These are phyloP conservation scores for Meghimatium bilineatum DNA, from an alignment of 2,888 invertebrate genomes.

Conservation along the genomic window DNA sequence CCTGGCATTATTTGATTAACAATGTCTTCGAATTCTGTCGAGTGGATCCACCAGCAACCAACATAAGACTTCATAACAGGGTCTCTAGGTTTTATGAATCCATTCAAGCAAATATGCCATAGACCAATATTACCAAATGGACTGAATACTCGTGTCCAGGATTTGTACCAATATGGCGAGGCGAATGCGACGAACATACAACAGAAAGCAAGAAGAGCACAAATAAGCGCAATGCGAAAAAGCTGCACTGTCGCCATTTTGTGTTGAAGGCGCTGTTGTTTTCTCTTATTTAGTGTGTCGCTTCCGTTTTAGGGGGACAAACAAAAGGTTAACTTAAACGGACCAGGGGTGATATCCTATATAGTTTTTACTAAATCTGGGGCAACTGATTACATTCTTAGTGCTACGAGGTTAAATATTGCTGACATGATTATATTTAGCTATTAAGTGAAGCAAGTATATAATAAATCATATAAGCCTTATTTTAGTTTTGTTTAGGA, in stretches of 20 bases:
- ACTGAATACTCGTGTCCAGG: slow-evolving; percentile 72
- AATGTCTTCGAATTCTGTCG: slow-evolving; percentile 65
- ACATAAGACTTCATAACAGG: slow-evolving; percentile 69
- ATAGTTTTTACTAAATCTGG: too few relatives aligned
- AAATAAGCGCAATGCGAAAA: slow-evolving; percentile 57
- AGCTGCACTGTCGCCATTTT: slow-evolving; percentile 54
- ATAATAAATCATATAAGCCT: too few relatives aligned
- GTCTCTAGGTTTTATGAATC: slow-evolving; percentile 68
- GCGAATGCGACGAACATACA: slow-evolving; percentile 67
- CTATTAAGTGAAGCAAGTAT: too few relatives aligned
- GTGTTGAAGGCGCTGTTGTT: not conserved
- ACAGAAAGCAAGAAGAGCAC: slow-evolving; percentile 59
- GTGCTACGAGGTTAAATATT: too few relatives aligned
- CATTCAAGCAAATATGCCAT: slow-evolving; percentile 71
- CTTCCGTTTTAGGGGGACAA: not conserved
- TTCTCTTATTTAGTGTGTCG: not conserved
- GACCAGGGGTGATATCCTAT: too few relatives aligned
- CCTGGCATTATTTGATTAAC: slow-evolving; percentile 66
- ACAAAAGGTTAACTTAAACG: not conserved
- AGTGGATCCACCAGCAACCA: slow-evolving; percentile 74
- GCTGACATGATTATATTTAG: too few relatives aligned
- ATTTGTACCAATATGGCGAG: slow-evolving; percentile 71
- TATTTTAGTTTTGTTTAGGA: too few relatives aligned
- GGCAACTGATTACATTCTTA: too few relatives aligned
- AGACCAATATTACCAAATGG: slow-evolving; percentile 69